A percentile compares a stretch with the other conserved stretches of the same genome.
Evolutionary conservation across 2,797 vertebrate genomes (phyloP).

Genomic region (Thripadectes ignobilis): DNA sequence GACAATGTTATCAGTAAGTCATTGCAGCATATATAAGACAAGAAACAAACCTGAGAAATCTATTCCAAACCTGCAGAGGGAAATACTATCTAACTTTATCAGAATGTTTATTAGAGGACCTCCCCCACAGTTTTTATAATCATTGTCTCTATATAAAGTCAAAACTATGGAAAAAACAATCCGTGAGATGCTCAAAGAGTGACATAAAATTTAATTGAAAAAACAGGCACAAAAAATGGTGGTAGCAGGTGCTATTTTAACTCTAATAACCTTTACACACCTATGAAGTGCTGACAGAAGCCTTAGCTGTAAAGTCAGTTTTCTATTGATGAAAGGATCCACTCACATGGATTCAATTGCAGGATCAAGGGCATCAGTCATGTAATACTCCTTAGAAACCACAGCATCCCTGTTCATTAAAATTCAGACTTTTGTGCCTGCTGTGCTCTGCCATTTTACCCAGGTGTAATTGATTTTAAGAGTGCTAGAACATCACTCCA

Average conservation of each 20-base stretch:
- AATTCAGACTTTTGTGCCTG: constrained; percentile 43
- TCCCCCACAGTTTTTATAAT: not conserved
- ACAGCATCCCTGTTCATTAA: constrained; percentile 50
- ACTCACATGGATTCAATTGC: constrained; percentile 65
- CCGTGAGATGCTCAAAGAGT: not conserved
- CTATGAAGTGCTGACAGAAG: constrained; percentile 52
- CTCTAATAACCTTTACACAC: constrained; percentile 33
- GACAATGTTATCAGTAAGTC: not conserved
- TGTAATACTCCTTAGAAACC: constrained; percentile 57
- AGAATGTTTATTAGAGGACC: not conserved
- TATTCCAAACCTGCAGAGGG: fast-evolving
- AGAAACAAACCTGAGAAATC: not conserved
- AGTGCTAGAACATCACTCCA: constrained; percentile 52
- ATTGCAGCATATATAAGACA: not conserved
- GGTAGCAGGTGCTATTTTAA: constrained; percentile 57
- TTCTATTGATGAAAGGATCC: constrained; percentile 50
- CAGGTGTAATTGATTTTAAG: constrained; percentile 62
- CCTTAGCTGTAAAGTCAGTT: not conserved
- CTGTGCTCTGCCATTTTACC: constrained; percentile 52
- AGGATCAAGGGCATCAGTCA: constrained; percentile 55
- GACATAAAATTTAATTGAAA: constrained; percentile 12
- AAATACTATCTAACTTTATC: not conserved
- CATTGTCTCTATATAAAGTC: not conserved
- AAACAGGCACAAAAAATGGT: not conserved
- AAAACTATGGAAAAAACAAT: not conserved